Conservation (phyloP, 2,113 vertebrate genomes). For the Bostrychus sinensis region DNA sequence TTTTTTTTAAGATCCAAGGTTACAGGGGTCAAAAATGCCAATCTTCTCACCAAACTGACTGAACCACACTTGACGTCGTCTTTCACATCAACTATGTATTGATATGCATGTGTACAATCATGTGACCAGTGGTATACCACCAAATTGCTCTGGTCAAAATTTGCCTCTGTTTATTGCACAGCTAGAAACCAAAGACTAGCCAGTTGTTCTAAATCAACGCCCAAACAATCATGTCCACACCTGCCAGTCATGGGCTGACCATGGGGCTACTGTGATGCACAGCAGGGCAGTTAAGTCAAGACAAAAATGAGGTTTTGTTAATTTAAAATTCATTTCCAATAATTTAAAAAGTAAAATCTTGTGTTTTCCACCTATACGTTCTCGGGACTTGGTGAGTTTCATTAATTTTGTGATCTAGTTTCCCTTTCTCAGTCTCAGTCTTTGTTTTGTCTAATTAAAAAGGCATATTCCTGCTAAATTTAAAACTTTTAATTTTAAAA, state of each 20-base stretch:
- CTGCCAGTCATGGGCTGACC: slow-evolving; percentile 7
- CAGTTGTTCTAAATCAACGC: slow-evolving; percentile 24
- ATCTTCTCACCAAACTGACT: slow-evolving; percentile 29
- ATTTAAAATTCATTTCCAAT: background rate
- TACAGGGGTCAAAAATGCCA: slow-evolving; percentile 10
- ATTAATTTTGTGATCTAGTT: background rate
- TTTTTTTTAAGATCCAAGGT: slow-evolving; percentile 21
- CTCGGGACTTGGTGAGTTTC: background rate
- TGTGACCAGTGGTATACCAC: slow-evolving; percentile 54
- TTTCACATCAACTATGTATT: slow-evolving; percentile 27
- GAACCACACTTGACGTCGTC: slow-evolving; percentile 10
- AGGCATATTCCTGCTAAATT: slow-evolving; percentile 27
- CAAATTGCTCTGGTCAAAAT: slow-evolving; percentile 33
- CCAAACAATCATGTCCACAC: slow-evolving; percentile 39
- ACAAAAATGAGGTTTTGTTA: slow-evolving; percentile 2
- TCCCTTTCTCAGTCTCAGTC: background rate
- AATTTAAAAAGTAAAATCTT: background rate
- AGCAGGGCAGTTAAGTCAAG: slow-evolving; percentile 8
- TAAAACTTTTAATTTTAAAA: slow-evolving; percentile 46
- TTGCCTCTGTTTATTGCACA: slow-evolving; percentile 68
- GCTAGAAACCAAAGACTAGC: slow-evolving; percentile 78
- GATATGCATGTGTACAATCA: slow-evolving; percentile 79
- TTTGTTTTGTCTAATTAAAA: background rate
- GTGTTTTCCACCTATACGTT: background rate
- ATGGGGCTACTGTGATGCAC: slow-evolving; percentile 5